Evolutionary conservation across 1,140 invertebrate genomes (phyloP).

Genomic region (Sinella curviseta): DNA sequence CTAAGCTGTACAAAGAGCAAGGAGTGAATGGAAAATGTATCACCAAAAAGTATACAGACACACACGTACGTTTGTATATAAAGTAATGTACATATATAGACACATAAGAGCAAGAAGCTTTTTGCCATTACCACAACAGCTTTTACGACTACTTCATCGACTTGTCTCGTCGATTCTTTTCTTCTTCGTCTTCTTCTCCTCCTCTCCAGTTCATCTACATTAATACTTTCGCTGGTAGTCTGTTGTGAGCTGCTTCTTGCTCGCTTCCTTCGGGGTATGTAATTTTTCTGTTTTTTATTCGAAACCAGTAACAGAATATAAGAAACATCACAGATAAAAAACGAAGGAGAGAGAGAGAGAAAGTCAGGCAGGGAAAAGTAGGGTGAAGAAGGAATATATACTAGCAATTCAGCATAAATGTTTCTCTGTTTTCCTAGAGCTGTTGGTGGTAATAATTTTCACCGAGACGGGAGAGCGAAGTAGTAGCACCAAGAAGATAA

Average conservation of each 20-base stretch:
- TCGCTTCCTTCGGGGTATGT: no score
- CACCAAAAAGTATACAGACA: not conserved
- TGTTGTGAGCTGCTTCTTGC: not conserved
- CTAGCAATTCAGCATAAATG: not conserved
- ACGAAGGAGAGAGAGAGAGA: no score
- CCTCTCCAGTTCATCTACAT: not conserved
- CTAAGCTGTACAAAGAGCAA: no score
- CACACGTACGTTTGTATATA: no score
- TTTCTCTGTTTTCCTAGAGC: not conserved
- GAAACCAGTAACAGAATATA: no score
- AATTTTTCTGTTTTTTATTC: no score
- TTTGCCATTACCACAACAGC: conserved; percentile 20
- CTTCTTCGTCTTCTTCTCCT: no score
- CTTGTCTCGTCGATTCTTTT: conserved; percentile 24
- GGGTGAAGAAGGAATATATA: not conserved
- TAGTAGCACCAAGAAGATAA: not conserved
- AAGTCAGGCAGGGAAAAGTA: no score
- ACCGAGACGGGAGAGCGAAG: no score
- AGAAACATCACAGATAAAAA: no score
- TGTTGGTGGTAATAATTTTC: not conserved
- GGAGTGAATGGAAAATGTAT: no score
- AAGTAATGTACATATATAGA: not conserved
- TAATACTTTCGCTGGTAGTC: not conserved
- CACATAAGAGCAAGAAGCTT: not conserved
- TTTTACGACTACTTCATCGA: conserved; percentile 26